These are phyloP conservation scores for Callimorpha dominula DNA, from an alignment of 2,888 invertebrate genomes.

Conservation along the genomic window DNA sequence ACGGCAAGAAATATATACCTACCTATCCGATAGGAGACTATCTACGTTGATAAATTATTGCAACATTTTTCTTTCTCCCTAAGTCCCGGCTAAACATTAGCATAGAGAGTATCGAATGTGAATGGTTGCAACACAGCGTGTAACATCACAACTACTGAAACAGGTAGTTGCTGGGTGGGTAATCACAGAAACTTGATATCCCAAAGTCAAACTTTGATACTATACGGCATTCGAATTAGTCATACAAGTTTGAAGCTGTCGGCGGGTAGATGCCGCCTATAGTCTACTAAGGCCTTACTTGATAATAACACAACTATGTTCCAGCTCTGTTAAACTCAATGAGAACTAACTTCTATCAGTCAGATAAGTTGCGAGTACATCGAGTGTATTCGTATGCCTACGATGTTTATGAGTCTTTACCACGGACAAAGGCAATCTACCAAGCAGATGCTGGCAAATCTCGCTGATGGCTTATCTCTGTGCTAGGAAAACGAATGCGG, in stretches of 20 bases:
- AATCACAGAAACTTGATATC: conserved; percentile 63
- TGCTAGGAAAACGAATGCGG: conserved; percentile 56
- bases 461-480: conserved; percentile 59
- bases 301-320: conserved; percentile 73
- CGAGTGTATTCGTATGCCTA: conserved; percentile 44
- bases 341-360: conserved; percentile 58
- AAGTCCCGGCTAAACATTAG: conserved; percentile 2
- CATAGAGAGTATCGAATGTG: conserved; percentile 5
- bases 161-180: conserved; percentile 53
- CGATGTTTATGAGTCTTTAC: conserved; percentile 48
- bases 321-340: conserved; percentile 49
- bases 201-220: conserved; percentile 64
- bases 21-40: conserved; percentile 39
- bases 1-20: conserved; percentile 41
- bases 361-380: conserved; percentile 55
- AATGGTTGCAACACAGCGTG: conserved; percentile 24
- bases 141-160: conserved; percentile 51
- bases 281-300: conserved; percentile 65
- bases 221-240: conserved; percentile 68
- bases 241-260: conserved; percentile 68
- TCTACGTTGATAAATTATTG: conserved; percentile 25
- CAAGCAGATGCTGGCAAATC: conserved; percentile 48
- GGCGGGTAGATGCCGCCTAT: conserved; percentile 67
- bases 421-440: conserved; percentile 60
- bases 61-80: conserved; percentile 22